These are phyloP conservation scores for Cochlearius cochlearius DNA, from an alignment of 2,113 vertebrate species.

Conservation along the genomic window DNA sequence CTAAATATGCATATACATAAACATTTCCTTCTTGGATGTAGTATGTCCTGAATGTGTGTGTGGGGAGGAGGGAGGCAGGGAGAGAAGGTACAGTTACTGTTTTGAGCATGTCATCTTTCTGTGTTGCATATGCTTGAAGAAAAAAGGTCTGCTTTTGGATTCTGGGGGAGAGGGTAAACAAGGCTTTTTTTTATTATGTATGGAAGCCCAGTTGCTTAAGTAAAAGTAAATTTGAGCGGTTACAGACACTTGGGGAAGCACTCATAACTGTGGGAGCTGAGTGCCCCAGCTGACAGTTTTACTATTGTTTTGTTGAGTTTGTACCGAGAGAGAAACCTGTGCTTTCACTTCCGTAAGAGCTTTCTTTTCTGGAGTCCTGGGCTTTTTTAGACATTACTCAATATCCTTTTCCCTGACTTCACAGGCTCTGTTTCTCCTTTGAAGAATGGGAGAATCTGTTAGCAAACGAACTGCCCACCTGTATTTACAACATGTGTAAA, in stretches of 20 bases:
- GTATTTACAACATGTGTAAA: rapidly evolving
- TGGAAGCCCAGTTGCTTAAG: not conserved
- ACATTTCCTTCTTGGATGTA: not conserved
- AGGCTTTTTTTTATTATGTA: rapidly evolving
- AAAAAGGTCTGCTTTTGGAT: not conserved
- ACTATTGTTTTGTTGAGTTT: not conserved
- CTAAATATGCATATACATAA: not conserved
- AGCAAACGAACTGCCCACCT: not conserved
- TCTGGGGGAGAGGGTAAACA: not conserved
- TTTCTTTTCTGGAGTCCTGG: not conserved
- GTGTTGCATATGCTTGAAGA: not conserved
- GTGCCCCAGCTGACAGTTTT: not conserved
- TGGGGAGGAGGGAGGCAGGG: not conserved
- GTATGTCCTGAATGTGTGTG: not conserved
- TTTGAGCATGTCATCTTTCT: not conserved
- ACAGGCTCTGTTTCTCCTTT: not conserved
- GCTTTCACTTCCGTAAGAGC: not conserved
- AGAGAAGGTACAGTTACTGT: not conserved
- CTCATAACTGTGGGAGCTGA: not conserved
- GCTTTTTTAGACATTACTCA: not conserved
- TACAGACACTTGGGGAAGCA: not conserved
- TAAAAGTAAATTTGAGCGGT: not conserved
- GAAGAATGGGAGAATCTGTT: not conserved
- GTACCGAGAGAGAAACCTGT: not conserved
- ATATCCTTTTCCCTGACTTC: not conserved